Base-by-base conservation (phyloP, 2,797 vertebrate species). In the Alectoris magna region DNA sequence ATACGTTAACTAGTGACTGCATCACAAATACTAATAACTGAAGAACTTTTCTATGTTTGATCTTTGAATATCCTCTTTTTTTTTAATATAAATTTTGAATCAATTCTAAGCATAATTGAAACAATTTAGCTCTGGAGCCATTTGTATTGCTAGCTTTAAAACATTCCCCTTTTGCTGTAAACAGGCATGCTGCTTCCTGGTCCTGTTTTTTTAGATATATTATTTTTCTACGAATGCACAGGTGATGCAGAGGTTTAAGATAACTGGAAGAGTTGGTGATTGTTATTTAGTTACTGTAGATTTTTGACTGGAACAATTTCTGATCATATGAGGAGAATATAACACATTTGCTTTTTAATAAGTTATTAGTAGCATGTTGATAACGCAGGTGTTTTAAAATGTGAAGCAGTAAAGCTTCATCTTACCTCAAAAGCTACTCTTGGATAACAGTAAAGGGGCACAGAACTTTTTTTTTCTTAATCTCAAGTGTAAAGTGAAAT, bases 1-100 rank as follows among this genome's bases (percentile, higher is more conserved):
- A 95, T 97, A 95, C 91, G 95, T 94, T 96, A 94, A 91, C 89
- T 90, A 73, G 69, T 75, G 82, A 73, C 73, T 87, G 79, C 58
- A 74, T 74, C 84, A 87, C 93, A 91, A 91, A 91, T 88, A 76
- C 93, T 91, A 96, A 94, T 90, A 95, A 78, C 66, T 91, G 80
- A 94, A 92, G 90, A 62, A 22, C 11, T 93, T 84, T 95, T 87
- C 83, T 86, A 11, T 78, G 62, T 91, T 92, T 91, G 93, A 95
- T 90, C 55, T 67, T 72, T 34, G 16, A 91, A 67, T 60, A 87
- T 89, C 38, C 39, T 58, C 22, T 73, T 78, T 63, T 79, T 79
- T 67, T 86, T 73, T 71, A 83, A 6, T 53, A 74, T 84, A 90
- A 43, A 80, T 96, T 95, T 87, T 24, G 66, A 23, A 84, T n/a